A percentile compares a stretch with the other conserved stretches of the same genome.
phyloP scores from a whole-genome alignment of 1,140 invertebrate species.

The Polypedilum pembai region DNA sequence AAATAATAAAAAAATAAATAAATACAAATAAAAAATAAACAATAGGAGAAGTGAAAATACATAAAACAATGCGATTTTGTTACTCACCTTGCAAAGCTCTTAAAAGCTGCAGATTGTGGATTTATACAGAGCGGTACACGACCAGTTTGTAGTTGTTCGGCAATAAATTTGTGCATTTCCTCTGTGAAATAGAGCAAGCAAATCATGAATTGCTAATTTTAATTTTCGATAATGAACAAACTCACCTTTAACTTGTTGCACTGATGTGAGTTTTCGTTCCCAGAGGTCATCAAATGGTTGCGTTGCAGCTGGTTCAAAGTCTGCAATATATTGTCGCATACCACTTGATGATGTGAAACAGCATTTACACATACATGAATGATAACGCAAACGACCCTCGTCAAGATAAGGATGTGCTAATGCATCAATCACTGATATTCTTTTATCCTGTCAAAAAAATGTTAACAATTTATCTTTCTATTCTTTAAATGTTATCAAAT shows the following conservation, averaged over 20 bases:
- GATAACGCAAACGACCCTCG: constrained; percentile 93
- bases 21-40: background rate
- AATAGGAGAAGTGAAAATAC: background rate
- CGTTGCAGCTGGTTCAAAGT: constrained; percentile 86
- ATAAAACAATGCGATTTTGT: background rate
- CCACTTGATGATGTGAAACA: constrained; percentile 73
- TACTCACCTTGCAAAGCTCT: constrained; percentile 97
- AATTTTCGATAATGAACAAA: constrained; percentile 28
- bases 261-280: constrained; percentile 86
- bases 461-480: background rate
- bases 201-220: constrained; percentile 30
- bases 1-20: background rate
- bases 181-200: constrained; percentile 59
- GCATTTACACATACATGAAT: constrained; percentile 99
- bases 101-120: constrained; percentile 97
- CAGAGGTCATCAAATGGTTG: constrained; percentile 88
- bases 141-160: constrained; percentile 87
- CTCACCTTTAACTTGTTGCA: constrained; percentile 90
- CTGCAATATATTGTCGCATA: constrained; percentile 77
- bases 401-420: constrained; percentile 94
- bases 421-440: constrained; percentile 89
- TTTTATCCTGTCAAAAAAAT: constrained; percentile 64
- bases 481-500: too few relatives aligned
- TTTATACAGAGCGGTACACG: constrained; percentile 97
- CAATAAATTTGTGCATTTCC: constrained; percentile 97